Evolutionary conservation across 2,888 invertebrate genomes (phyloP).

Genomic region (Timema cristinae): DNA sequence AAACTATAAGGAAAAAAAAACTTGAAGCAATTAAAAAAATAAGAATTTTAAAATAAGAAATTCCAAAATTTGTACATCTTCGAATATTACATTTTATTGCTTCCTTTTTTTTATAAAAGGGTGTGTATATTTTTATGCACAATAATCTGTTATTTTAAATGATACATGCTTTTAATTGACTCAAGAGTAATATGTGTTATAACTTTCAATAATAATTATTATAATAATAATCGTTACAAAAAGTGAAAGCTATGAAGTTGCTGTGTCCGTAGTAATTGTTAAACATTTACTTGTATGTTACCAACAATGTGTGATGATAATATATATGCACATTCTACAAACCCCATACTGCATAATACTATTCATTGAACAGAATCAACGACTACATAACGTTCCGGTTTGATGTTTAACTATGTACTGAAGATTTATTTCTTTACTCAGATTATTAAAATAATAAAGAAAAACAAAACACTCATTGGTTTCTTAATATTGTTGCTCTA

Average conservation of each 20-base stretch:
- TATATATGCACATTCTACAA: conserved; percentile 7
- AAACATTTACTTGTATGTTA: conserved; percentile 12
- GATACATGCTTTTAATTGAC: conserved; percentile 22
- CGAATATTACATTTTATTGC: conserved; percentile 19
- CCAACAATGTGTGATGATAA: too few species aligned
- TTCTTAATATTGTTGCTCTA: too few species aligned
- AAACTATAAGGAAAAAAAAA: conserved; percentile 9
- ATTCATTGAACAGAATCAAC: conserved; percentile 1
- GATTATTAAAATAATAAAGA: conserved; percentile 9
- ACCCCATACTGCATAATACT: conserved; percentile 14
- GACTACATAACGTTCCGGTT: conserved; percentile 13
- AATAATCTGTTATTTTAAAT: conserved; percentile 26
- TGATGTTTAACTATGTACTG: conserved; percentile 16
- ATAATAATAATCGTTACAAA: conserved; percentile 15
- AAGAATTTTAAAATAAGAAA: conserved; percentile 19
- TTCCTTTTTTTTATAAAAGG: conserved; percentile 24
- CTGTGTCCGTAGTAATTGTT: conserved; percentile 15
- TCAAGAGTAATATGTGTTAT: conserved; percentile 14
- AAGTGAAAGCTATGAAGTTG: background rate
- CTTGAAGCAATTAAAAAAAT: conserved; percentile 13
- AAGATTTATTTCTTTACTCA: conserved; percentile 16
- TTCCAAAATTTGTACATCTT: conserved; percentile 21
- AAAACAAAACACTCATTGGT: too few species aligned
- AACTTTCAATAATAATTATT: conserved; percentile 16
- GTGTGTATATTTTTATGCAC: conserved; percentile 26